These are phyloP conservation scores for Tetranychus piercei DNA, from an alignment of 2,888 invertebrate species.

Conservation along the genomic window DNA sequence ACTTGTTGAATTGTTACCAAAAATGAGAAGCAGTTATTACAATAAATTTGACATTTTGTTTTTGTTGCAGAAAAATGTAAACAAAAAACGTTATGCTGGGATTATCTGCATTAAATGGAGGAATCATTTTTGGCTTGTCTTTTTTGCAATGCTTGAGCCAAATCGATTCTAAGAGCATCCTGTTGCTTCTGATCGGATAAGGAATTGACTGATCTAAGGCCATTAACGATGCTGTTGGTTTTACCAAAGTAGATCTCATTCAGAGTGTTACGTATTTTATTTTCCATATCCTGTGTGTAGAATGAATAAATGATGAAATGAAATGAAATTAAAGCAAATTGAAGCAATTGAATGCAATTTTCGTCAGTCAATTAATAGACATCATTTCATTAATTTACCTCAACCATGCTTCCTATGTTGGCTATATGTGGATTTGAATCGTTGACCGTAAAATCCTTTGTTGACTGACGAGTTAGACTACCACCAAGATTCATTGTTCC, in stretches of 20 bases:
- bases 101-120: neutral
- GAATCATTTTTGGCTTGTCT: slow-evolving; percentile 39
- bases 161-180: slow-evolving; percentile 62
- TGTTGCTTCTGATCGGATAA: slow-evolving; percentile 65
- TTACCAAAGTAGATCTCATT: slow-evolving; percentile 99
- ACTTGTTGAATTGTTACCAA: too few species aligned
- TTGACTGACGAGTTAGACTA: slow-evolving; percentile 84
- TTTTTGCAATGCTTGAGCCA: slow-evolving; percentile 61
- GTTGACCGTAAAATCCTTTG: slow-evolving; percentile 71
- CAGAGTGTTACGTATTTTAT: slow-evolving; percentile 90
- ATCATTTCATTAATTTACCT: slow-evolving; percentile 36
- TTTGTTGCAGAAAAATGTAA: too few species aligned
- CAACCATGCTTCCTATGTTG: slow-evolving; percentile 95
- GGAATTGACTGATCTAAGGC: slow-evolving; percentile 59
- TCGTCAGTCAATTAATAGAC: neutral
- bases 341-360: slow-evolving; percentile 8
- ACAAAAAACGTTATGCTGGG: too few species aligned
- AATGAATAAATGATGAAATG: slow-evolving; percentile 13
- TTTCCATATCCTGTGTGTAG: slow-evolving; percentile 66
- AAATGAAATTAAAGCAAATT: slow-evolving; percentile 11
- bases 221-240: slow-evolving; percentile 92
- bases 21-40: too few species aligned
- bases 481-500: slow-evolving; percentile 99
- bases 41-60: too few species aligned
- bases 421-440: slow-evolving; percentile 92